A percentile compares a stretch with the other conserved stretches of the same genome.
Evolutionary conservation across 2,797 vertebrate genomes (phyloP).

Genomic region (Leuciscus waleckii): DNA sequence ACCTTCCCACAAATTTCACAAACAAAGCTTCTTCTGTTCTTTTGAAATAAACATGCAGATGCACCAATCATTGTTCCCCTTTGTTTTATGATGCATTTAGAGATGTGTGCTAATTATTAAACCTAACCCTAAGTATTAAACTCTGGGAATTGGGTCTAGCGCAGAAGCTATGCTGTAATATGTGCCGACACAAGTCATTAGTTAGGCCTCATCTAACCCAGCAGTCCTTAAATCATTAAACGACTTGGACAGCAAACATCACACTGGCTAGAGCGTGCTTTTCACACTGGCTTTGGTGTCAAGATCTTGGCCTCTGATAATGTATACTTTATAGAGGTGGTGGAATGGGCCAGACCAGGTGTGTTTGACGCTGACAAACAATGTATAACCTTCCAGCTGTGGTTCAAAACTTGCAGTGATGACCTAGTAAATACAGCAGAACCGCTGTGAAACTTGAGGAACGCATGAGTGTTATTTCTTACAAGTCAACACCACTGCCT

Average conservation of each 20-base stretch:
- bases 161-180: not conserved
- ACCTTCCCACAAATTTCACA: not conserved
- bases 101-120: not conserved
- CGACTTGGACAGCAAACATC: conserved; percentile 20
- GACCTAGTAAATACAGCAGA: conserved; percentile 56
- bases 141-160: not conserved
- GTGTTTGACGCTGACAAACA: conserved; percentile 60
- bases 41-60: not conserved
- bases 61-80: not conserved
- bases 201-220: conserved; percentile 47
- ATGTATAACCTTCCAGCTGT: conserved; percentile 55
- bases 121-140: not conserved
- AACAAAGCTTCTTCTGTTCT: not conserved
- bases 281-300: not conserved
- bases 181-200: conserved; percentile 8
- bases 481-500: conserved; percentile 53
- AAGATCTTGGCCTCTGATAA: conserved; percentile 36
- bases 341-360: conserved; percentile 35
- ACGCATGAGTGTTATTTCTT: conserved; percentile 55
- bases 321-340: not conserved
- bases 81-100: not conserved
- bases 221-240: conserved; percentile 50
- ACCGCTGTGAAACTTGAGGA: not conserved
- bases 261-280: conserved; percentile 6
- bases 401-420: conserved; percentile 23